phyloP scores from a whole-genome alignment of 2,888 invertebrate genomes.

The Abrostola tripartita region DNA sequence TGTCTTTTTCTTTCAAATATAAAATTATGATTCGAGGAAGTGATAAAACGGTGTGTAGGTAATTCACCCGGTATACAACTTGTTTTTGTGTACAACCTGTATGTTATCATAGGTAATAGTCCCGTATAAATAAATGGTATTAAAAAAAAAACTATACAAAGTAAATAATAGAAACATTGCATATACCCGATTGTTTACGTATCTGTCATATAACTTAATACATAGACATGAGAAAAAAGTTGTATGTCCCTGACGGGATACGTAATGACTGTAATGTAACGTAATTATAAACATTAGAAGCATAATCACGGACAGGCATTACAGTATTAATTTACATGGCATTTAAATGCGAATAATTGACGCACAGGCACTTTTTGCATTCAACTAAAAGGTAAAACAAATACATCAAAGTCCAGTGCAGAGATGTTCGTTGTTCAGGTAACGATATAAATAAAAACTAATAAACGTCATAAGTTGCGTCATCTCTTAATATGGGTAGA shows the following conservation, averaged over 20 bases:
- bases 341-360: conserved; percentile 7
- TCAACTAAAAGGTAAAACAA: conserved; percentile 14
- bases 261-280: conserved; percentile 50
- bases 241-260: conserved; percentile 45
- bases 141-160: neutral
- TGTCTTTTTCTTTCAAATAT: no score
- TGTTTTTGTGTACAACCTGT: no score
- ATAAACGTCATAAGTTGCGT: conserved; percentile 62
- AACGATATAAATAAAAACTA: conserved; percentile 63
- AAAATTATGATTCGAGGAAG: no score
- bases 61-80: no score
- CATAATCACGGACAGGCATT: conserved; percentile 32
- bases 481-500: conserved; percentile 68
- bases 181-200: conserved; percentile 23
- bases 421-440: conserved; percentile 46
- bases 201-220: conserved; percentile 39
- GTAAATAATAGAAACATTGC: neutral
- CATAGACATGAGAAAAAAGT: conserved; percentile 52
- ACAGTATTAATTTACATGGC: conserved; percentile 44
- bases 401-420: conserved; percentile 38
- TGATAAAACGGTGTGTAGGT: no score
- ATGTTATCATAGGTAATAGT: no score
- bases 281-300: conserved; percentile 46
- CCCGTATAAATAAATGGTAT: no score
- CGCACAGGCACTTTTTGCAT: neutral